Conservation (phyloP, 2,797 vertebrate species). For the Sparus aurata region DNA sequence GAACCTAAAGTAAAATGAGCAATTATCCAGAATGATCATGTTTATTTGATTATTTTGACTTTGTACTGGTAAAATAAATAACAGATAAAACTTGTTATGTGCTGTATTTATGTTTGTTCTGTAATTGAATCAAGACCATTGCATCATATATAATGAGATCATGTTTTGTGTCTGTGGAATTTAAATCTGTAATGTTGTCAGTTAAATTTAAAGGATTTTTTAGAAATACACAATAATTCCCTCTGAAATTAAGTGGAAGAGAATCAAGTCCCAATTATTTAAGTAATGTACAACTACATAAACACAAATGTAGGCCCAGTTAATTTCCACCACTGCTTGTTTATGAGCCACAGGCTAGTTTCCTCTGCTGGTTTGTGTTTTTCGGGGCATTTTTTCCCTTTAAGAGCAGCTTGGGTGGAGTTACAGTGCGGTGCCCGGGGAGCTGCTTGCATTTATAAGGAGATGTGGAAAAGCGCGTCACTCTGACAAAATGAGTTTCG, state of each 20-base stretch:
- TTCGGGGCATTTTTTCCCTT: conserved; percentile 50
- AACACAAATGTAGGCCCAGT: neutral
- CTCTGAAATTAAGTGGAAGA: neutral
- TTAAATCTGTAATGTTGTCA: neutral
- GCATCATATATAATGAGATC: neutral
- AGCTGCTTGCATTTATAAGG: conserved; percentile 72
- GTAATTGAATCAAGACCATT: neutral
- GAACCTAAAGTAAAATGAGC: neutral
- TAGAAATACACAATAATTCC: neutral
- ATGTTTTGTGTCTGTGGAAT: neutral
- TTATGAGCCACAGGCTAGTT: neutral
- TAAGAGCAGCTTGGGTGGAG: conserved; percentile 77
- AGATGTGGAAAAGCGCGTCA: conserved; percentile 74
- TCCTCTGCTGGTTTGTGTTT: neutral
- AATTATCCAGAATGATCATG: neutral
- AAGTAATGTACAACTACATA: neutral
- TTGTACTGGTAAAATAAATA: neutral
- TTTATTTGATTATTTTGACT: neutral
- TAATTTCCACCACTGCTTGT: conserved; percentile 5
- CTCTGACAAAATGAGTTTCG: conserved; percentile 58
- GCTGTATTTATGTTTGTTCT: neutral
- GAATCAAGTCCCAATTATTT: neutral
- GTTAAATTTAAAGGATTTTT: neutral
- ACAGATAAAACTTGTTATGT: neutral
- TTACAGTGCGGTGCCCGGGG: conserved; percentile 35